phyloP scores from a whole-genome alignment of 2,797 vertebrate species.

The Diplodus sargus region DNA sequence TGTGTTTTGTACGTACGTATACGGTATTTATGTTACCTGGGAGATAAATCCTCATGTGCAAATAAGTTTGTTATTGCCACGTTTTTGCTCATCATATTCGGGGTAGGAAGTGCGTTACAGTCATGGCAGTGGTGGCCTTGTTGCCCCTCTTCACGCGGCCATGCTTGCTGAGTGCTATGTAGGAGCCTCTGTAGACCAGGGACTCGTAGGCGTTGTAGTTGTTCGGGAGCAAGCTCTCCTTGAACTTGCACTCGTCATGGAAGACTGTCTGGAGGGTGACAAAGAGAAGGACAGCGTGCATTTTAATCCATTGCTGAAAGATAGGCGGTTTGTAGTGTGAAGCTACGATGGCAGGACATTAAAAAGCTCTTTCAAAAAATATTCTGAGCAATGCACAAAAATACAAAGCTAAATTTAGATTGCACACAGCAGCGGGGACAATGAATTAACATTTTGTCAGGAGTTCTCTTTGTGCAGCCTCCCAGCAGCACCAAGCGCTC shows the following conservation, averaged over 20 bases:
- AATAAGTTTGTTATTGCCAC: conserved; percentile 87
- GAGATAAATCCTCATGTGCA: conserved; percentile 89
- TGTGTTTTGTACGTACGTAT: conserved; percentile 70
- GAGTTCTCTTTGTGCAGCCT: conserved; percentile 7
- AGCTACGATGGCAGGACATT: conserved; percentile 8
- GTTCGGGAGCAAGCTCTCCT: conserved; percentile 94
- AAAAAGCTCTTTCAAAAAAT: conserved; percentile 10
- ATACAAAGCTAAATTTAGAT: conserved; percentile 38
- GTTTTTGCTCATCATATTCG: conserved; percentile 88
- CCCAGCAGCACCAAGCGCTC: not conserved
- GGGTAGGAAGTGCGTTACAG: conserved; percentile 96
- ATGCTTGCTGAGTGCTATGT: conserved; percentile 95
- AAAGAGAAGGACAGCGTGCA: conserved; percentile 33
- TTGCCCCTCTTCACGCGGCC: conserved; percentile 93
- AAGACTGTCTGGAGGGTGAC: conserved; percentile 88
- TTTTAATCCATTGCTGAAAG: conserved; percentile 5
- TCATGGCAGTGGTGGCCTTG: conserved; percentile 93
- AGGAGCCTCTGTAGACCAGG: conserved; percentile 87
- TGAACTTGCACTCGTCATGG: conserved; percentile 96
- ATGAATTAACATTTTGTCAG: not conserved
- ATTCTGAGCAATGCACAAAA: conserved; percentile 4
- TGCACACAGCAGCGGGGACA: conserved; percentile 6
- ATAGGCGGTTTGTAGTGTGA: not conserved
- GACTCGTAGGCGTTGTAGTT: conserved; percentile 98
- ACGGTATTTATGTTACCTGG: conserved; percentile 84